Evolutionary conservation across 2,888 invertebrate genomes (phyloP), one percentile per base, ranked within the genome.

Genomic region (Euclidia mi): DNA sequence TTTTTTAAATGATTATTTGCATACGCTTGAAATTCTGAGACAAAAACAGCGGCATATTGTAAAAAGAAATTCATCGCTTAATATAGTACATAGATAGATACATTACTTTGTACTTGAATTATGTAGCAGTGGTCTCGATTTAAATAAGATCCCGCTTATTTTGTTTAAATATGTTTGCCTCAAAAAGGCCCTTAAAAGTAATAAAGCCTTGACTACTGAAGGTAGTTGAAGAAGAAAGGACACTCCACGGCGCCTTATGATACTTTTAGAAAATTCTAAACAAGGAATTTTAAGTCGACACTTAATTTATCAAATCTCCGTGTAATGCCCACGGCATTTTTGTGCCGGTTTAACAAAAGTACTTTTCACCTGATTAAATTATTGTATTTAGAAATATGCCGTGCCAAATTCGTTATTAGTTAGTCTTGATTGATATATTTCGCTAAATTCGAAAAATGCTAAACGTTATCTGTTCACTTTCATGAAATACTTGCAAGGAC

Each of bases 181-280:
- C 34, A 63, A 65, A 71, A 78, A 78, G 77, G 79, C 75, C 70
- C 77, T 79, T 78, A 59, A 48, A 55, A 73, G 65, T 70, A 74
- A 79, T 76, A 84, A 79, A 78, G 76, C 75, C 79, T 70, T 84
- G 84, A 85, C 82, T 85, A 84, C 85, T 85, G 87, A 83, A 80
- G 69, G 76, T 65, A 83, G 81, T 84, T 87, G 82, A 84, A 79
- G 78, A 75, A 67, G 70, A 67, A 79, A 75, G 69, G 76, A 78
- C 78, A 77, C 74, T 78, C 75, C 69, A 65, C 58, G 72, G 66
- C 73, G 76, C 82, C 81, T 85, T 80, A 82, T 82, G 80, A 80
- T 81, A 80, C 79, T 83, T 81, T 84, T 69, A 65, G 75, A 65
- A 78, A 68, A 73, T 68, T 78, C 78, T 80, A 79, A 82, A 84